Conservation (phyloP, 1,140 invertebrate species). For the Drosophila mauritiana region DNA sequence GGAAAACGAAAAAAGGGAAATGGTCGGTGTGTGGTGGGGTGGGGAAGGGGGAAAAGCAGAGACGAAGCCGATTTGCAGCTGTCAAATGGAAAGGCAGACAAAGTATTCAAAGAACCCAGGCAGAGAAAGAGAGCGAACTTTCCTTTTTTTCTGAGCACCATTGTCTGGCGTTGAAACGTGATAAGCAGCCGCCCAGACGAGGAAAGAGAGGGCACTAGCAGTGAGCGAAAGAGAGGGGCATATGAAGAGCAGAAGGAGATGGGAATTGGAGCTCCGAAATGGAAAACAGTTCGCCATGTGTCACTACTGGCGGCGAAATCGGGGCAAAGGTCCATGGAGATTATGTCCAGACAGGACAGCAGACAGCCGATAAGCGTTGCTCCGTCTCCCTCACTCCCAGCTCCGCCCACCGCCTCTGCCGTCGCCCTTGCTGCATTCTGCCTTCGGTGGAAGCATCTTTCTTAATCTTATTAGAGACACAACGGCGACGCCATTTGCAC, state of each 20-base stretch:
- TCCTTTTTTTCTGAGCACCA: slow-evolving; percentile 41
- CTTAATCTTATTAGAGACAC: slow-evolving; percentile 63
- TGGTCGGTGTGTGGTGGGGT: too few species aligned
- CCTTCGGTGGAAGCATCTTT: slow-evolving; percentile 35
- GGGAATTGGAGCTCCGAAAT: slow-evolving; percentile 3
- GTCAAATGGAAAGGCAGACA: slow-evolving; percentile 62
- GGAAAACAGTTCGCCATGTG: slow-evolving; percentile 39
- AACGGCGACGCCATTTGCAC: slow-evolving; percentile 68
- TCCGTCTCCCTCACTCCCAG: not conserved
- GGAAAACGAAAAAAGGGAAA: not conserved
- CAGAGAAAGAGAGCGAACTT: slow-evolving; percentile 28
- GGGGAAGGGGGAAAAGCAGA: not conserved
- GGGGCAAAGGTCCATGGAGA: slow-evolving; percentile 60
- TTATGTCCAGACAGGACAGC: slow-evolving; percentile 63
- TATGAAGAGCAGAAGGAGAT: slow-evolving; percentile 1
- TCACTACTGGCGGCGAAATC: slow-evolving; percentile 45
- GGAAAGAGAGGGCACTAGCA: slow-evolving; percentile 4
- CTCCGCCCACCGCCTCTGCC: not conserved
- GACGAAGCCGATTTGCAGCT: slow-evolving; percentile 61
- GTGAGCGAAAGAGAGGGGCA: slow-evolving; percentile 3
- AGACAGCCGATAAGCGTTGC: slow-evolving; percentile 43
- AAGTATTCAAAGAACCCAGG: slow-evolving; percentile 18
- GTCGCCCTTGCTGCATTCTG: slow-evolving; percentile 3
- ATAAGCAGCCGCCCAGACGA: slow-evolving; percentile 49
- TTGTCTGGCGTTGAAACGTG: slow-evolving; percentile 66